Evolutionary conservation across 2,797 vertebrate species (phyloP).

Genomic region (Gymnothorax reevesii): DNA sequence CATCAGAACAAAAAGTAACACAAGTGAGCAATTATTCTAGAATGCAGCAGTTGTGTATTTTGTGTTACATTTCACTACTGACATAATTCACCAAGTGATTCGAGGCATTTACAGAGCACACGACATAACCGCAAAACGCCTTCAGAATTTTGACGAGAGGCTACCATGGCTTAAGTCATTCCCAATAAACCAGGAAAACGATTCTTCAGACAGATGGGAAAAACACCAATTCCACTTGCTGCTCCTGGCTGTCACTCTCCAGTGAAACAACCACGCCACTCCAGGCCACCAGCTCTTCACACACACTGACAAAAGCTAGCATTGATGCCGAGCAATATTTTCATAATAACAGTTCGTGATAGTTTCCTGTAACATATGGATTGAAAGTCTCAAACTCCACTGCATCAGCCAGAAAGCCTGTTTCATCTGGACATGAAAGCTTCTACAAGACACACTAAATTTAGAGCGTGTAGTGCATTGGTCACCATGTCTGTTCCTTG

Average conservation of each 20-base stretch:
- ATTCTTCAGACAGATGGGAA: neutral
- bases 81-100: no score
- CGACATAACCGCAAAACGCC: no score
- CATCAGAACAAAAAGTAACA: no score
- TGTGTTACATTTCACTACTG: no score
- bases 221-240: neutral
- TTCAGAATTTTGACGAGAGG: no score
- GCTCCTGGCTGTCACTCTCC: neutral
- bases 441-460: neutral
- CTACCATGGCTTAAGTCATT: neutral
- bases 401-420: neutral
- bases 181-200: neutral
- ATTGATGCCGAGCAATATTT: neutral
- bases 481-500: no score
- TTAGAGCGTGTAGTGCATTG: neutral
- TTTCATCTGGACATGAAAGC: neutral
- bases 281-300: neutral
- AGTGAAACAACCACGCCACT: neutral
- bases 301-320: neutral
- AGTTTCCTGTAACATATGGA: constrained; percentile 5
- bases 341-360: neutral
- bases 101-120: no score
- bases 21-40: no score
- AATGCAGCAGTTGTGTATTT: no score
- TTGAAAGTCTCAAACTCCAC: neutral